Base-by-base conservation (phyloP, 2,888 invertebrate genomes). In the Eristalis intricaria region DNA sequence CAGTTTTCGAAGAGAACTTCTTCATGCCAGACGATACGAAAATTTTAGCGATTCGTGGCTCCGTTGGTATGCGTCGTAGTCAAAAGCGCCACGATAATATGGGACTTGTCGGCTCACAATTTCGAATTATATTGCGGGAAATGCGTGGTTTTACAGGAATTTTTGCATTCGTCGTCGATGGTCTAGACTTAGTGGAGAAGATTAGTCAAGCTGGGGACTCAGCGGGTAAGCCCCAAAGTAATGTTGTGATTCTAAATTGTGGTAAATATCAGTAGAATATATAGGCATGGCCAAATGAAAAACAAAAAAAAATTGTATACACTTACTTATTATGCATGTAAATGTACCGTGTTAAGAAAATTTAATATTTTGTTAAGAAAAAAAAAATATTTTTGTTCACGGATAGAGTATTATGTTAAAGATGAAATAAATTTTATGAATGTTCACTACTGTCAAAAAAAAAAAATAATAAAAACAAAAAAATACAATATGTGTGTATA, bases 71-170 rank as follows among this genome's bases (percentile, higher is more conserved):
- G 97, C 94, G 97, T 13, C 94, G 97, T 63, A 96, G 96, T 80
- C 96, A 97, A 91, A 96, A 96, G 92, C 95, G 96, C 35, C 96
- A 96, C 93, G 96, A 97, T 92, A 96, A 96, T 90, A 94, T 96
- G 90, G 96, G 97, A 69, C 95, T 96, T 94, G 97, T 97, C n/a
- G 97, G 97, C 29, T 97, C 97, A 80, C 97, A 97, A 92, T 97
- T 97, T 93, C 95, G 97, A 89, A 95, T 97, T 89, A 96, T 97
- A 90, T 93, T 97, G 90, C 96, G 96, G 89, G 96, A 97, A 92
- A 97, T 96, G 96, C 94, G 96, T 87, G 96, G 96, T 61, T 97
- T 97, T 93, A 96, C 97, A 5, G 97, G 96, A 60, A 97, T 97
- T 89, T 97, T 97, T 91, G 97, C 96, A 43, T 95, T 95, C 93